Base-by-base conservation (phyloP, 2,113 vertebrate species). In the Oncorhynchus masou region DNA sequence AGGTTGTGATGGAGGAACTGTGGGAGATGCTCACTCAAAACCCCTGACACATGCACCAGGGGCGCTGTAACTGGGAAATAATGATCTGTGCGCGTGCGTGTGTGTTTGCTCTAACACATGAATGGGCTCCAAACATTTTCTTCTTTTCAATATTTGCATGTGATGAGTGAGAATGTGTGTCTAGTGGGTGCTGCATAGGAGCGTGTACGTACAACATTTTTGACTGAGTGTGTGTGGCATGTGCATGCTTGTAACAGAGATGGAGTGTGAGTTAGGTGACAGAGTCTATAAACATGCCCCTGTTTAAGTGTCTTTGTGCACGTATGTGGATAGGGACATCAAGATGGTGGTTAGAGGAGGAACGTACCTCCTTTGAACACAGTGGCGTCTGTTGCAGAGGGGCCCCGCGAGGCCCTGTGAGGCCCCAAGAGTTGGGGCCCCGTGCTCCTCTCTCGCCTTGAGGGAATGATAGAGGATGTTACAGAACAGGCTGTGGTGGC, bases 281-380 rank as follows among this genome's bases (percentile, higher is more conserved):
- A 86, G 74, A n/a, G 65, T 54, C 81, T 79, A 88, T 83, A 84
- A 86, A 83, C 39, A 77, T 80, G 62, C 74, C 70, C 77, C 66
- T 74, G 72, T 59, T 71, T 80, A 70, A 70, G 75, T 72, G 68
- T 76, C 71, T 24, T 13, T 70, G 27, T 84, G 81, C 83, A 73
- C 78, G 62, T 82, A 65, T 48, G 71, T 83, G 74, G 76, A 75
- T 68, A 72, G 79, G 77, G 83, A 84, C 31, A 12, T 24, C 77
- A 65, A 64, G 71, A 79, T n/a, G 4, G 70, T 15, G 74, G 59
- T 80, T 19, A 39, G 75, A 71, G 87, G 83, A 84, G 82, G 82
- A 79, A 79, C 80, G 20, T 22, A n/a, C 71, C 75, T 78, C 73
- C 82, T 87, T 85, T 86, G 86, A 92, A 89, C 79, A 86, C 79